Percentiles rank a stretch among this genome's conserved stretches.
phyloP scores from a whole-genome alignment of 1,140 invertebrate species.

The Proales similis region DNA sequence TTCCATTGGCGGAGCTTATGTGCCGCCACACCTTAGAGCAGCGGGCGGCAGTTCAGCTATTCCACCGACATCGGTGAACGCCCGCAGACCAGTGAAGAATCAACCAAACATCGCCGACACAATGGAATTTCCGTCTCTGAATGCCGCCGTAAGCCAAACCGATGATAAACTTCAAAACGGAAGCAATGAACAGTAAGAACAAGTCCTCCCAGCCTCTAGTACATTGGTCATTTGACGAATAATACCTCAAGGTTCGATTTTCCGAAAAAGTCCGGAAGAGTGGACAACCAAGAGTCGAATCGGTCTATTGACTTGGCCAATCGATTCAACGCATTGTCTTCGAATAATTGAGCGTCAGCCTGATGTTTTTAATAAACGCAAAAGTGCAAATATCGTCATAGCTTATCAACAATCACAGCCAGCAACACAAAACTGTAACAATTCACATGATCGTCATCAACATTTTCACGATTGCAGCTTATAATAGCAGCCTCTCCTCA shows the following conservation, averaged over 20 bases:
- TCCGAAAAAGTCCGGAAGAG: slow-evolving; percentile 15
- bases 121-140: slow-evolving; percentile 25
- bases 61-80: neutral
- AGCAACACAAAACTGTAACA: no score
- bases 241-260: slow-evolving; percentile 8
- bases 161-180: slow-evolving; percentile 1
- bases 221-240: neutral
- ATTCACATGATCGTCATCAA: no score
- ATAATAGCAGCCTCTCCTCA: no score
- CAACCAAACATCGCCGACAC: slow-evolving; percentile 36
- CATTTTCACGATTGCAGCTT: no score
- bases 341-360: no score
- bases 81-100: neutral
- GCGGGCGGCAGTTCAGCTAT: neutral
- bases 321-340: slow-evolving; percentile 35
- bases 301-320: slow-evolving; percentile 25
- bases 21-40: slow-evolving; percentile 11
- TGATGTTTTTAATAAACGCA: no score
- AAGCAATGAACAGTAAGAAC: slow-evolving; percentile 10
- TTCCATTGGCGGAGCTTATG: neutral
- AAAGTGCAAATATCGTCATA: no score
- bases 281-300: slow-evolving; percentile 6
- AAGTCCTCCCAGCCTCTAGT: neutral
- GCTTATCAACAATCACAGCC: no score
- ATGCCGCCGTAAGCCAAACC: neutral